Percentiles rank a stretch among this genome's conserved stretches.
These are phyloP conservation scores for Hybognathus amarus DNA, from an alignment of 2,797 vertebrate genomes.

Conservation along the genomic window DNA sequence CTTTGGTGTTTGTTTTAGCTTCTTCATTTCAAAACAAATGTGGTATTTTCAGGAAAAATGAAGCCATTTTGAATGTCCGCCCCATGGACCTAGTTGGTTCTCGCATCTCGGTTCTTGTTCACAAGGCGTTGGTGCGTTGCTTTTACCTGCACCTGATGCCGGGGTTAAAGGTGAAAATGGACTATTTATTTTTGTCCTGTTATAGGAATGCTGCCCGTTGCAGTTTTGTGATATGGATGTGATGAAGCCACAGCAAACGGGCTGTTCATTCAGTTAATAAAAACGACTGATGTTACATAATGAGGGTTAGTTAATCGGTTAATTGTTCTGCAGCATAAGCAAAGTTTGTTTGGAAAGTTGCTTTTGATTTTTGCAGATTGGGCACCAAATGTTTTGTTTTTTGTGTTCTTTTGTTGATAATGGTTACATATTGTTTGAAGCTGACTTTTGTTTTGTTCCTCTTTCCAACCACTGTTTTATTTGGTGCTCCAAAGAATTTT, in stretches of 20 bases:
- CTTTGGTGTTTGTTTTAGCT: constrained; percentile 68
- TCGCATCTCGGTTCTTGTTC: constrained; percentile 3
- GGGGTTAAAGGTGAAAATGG: constrained; percentile 22
- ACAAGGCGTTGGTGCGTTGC: constrained; percentile 25
- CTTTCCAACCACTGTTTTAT: constrained; percentile 57
- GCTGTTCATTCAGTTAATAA: constrained; percentile 23
- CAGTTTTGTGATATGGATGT: constrained; percentile 3
- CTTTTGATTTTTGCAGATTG: background rate
- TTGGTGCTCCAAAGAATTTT: constrained; percentile 52
- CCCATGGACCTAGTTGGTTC: constrained; percentile 22
- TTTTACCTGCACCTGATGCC: constrained; percentile 27
- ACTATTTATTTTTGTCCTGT: constrained; percentile 41
- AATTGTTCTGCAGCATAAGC: constrained; percentile 6
- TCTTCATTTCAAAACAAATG: constrained; percentile 74
- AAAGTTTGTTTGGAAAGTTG: background rate
- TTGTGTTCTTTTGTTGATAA: background rate
- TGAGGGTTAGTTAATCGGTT: constrained; percentile 26
- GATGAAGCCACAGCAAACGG: background rate
- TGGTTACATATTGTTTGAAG: constrained; percentile 29
- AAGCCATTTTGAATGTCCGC: constrained; percentile 78
- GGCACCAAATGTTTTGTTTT: background rate
- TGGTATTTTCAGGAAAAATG: constrained; percentile 80
- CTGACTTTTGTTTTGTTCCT: constrained; percentile 43
- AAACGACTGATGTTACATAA: constrained; percentile 30
- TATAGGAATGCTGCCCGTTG: constrained; percentile 7